Percentiles rank a stretch among this genome's conserved stretches.
These are phyloP conservation scores for Chrysolina americana DNA, from an alignment of 2,888 invertebrate genomes.

Conservation along the genomic window DNA sequence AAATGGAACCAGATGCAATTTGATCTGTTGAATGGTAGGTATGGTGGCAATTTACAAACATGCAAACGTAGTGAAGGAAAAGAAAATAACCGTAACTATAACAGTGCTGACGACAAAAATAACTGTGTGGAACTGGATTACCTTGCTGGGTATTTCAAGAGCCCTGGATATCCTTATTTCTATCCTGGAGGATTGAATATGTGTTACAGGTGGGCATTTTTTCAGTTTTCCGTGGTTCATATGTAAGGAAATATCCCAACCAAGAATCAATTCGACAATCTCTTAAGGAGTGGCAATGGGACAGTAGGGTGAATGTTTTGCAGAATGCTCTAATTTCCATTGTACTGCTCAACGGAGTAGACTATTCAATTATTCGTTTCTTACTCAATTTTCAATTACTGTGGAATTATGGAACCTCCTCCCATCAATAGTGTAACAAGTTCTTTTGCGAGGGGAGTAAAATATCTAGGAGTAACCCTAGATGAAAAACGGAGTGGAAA, in stretches of 20 bases:
- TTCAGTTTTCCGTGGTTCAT: too few species aligned
- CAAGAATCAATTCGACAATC: background rate
- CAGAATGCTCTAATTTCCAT: too few species aligned
- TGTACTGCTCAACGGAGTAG: too few species aligned
- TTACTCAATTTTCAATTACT: too few species aligned
- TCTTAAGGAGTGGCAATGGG: background rate
- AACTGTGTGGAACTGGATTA: slow-evolving; percentile 64
- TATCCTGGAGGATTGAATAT: slow-evolving; percentile 68
- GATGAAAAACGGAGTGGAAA: too few species aligned
- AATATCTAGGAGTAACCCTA: too few species aligned
- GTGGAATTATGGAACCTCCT: too few species aligned
- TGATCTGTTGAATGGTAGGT: slow-evolving; percentile 43
- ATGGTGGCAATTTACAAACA: slow-evolving; percentile 47
- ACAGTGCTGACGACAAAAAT: background rate
- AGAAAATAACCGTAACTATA: background rate
- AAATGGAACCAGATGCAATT: slow-evolving; percentile 57
- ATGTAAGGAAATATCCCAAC: too few species aligned
- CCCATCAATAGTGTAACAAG: too few species aligned
- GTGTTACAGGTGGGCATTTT: slow-evolving; percentile 69
- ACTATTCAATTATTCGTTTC: too few species aligned
- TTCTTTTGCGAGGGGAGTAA: too few species aligned
- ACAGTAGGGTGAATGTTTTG: too few species aligned
- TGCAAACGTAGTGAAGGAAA: slow-evolving; percentile 41
- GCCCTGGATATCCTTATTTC: slow-evolving; percentile 69
- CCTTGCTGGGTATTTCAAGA: slow-evolving; percentile 66